Evolutionary conservation across 2,888 invertebrate species (phyloP).

Genomic region (Ophion ventricosus): DNA sequence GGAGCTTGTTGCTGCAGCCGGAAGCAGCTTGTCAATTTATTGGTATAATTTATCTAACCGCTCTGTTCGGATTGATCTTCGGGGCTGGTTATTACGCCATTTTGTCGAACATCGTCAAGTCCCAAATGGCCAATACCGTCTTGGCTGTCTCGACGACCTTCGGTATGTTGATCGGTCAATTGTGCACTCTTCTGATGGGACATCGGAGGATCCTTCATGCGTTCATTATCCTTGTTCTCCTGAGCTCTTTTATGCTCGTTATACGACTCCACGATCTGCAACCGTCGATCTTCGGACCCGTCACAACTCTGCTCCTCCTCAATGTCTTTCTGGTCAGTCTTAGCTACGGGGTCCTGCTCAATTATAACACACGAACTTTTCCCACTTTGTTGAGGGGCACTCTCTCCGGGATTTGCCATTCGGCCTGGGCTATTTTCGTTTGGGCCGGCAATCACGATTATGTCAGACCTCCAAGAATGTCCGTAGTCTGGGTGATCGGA

Average conservation of each 20-base stretch:
- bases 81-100: slow-evolving; percentile 65
- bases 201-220: slow-evolving; percentile 66
- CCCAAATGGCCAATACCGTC: slow-evolving; percentile 63
- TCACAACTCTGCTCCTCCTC: slow-evolving; percentile 62
- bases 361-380: slow-evolving; percentile 68
- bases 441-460: slow-evolving; percentile 69
- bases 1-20: slow-evolving; percentile 64
- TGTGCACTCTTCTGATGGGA: slow-evolving; percentile 67
- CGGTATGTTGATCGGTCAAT: slow-evolving; percentile 66
- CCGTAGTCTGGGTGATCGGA: slow-evolving; percentile 60
- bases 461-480: slow-evolving; percentile 61
- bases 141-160: slow-evolving; percentile 54
- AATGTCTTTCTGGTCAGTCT: slow-evolving; percentile 67
- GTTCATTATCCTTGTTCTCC: slow-evolving; percentile 63
- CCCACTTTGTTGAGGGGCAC: slow-evolving; percentile 69
- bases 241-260: slow-evolving; percentile 64
- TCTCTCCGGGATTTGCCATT: slow-evolving; percentile 65
- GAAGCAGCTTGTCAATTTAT: slow-evolving; percentile 67
- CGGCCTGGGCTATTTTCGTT: slow-evolving; percentile 64
- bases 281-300: slow-evolving; percentile 65
- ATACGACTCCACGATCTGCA: slow-evolving; percentile 62
- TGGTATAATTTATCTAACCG: slow-evolving; percentile 67
- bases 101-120: slow-evolving; percentile 58
- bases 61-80: slow-evolving; percentile 65
- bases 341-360: slow-evolving; percentile 67